A percentile compares a stretch with the other conserved stretches of the same genome.
Evolutionary conservation across 2,797 vertebrate species (phyloP).

Genomic region (Apogon talboti): DNA sequence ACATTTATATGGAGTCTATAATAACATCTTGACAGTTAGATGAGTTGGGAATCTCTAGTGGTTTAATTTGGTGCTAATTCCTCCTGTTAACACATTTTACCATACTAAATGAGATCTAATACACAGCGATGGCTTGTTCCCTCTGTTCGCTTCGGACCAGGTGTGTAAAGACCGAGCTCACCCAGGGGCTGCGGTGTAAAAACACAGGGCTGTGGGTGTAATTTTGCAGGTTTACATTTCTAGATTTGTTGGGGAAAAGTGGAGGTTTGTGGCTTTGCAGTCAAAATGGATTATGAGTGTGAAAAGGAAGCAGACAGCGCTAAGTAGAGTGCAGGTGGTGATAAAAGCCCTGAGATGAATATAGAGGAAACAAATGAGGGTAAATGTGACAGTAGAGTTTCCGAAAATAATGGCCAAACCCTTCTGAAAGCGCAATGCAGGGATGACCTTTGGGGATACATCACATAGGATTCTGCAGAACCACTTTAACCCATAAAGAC

Average conservation of each 20-base stretch:
- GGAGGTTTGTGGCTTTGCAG: constrained; percentile 12
- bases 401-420: neutral
- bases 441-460: neutral
- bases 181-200: neutral
- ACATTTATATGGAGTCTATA: constrained; percentile 78
- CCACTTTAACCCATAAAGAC: no score
- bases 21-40: constrained; percentile 75
- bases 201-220: neutral
- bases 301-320: constrained; percentile 13
- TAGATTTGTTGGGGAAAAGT: neutral
- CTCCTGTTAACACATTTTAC: constrained; percentile 79
- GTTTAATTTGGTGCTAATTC: constrained; percentile 79
- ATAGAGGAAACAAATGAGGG: neutral
- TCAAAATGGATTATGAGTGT: constrained; percentile 17
- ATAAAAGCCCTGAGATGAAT: constrained; percentile 11
- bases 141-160: constrained; percentile 23
- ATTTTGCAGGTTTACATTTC: constrained; percentile 6
- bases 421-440: neutral
- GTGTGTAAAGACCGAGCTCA: neutral
- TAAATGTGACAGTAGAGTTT: neutral
- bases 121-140: constrained; percentile 30
- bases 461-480: neutral
- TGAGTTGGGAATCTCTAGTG: constrained; percentile 73
- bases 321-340: constrained; percentile 3
- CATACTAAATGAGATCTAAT: constrained; percentile 67